Evolutionary conservation across 2,113 vertebrate genomes (phyloP), one percentile per base, ranked within the genome.

Genomic region (Leptodactylus fuscus): DNA sequence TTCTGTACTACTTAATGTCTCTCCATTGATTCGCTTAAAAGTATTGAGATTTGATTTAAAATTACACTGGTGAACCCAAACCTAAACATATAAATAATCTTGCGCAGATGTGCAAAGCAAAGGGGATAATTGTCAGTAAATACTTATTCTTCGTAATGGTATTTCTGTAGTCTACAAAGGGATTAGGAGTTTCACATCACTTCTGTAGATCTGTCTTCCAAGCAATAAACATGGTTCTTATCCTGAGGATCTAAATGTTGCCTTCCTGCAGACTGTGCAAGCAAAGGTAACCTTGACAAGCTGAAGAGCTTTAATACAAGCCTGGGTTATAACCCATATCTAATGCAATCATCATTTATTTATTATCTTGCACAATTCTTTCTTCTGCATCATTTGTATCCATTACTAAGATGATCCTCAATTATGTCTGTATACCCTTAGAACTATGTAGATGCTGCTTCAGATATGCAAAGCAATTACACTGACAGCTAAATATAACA

Each of bases 31-130:
- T 85, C 48, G 49, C 62, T 80, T 85, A 70, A 79, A 51, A 38
- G 51, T 74, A 75, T 83, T 62, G 36, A 75, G 81, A 60, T 83
- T 83, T 82, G 58, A 83, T 83, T 58, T 62, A 76, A 44, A 34
- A 74, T 83, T 77, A 51, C 29, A 38, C 58, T 67, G 38, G 29
- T 78, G 41, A 77, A 79, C 75, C 34, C 29, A 71, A 85, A 79
- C 74, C 48, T 55, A 79, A 85, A 78, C 46, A 51, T 29, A 70
- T 53, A 70, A 69, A 85, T 70, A 79, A 27, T 55, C 41, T 51
- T 82, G 38, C 69, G 20, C 24, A 77, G 34, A 69, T 55, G 29
- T 58, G 24, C 74, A 78, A 69, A 79, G 29, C 38, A 76, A 18
- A 55, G 75, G 22, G n/a, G 34, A 83, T 75, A 60, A 83, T 83